Conservation (phyloP, 1,140 invertebrate genomes). For the Diprion similis region DNA sequence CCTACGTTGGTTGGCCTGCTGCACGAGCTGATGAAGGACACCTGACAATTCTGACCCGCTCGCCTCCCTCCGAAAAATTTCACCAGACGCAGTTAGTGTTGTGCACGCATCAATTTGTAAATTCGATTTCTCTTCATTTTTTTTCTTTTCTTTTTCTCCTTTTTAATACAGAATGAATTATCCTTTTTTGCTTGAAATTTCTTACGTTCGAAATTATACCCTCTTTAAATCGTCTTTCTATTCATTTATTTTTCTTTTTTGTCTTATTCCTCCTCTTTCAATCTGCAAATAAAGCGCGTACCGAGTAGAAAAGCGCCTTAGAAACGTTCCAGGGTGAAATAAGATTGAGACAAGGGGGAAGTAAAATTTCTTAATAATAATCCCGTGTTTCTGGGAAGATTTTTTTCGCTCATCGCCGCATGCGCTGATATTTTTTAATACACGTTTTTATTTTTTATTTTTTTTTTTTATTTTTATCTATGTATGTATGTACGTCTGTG, state of each 20-base stretch:
- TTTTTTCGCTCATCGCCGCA: background rate
- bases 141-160: background rate
- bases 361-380: too few relatives aligned
- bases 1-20: background rate
- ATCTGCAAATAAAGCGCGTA: too few relatives aligned
- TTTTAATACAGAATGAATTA: background rate
- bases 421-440: background rate
- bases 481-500: too few relatives aligned
- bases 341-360: background rate
- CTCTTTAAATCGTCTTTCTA: too few relatives aligned
- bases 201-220: background rate
- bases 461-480: background rate
- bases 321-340: background rate
- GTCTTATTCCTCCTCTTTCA: too few relatives aligned
- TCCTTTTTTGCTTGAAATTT: background rate
- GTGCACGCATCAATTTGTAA: too few relatives aligned
- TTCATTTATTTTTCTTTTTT: too few relatives aligned
- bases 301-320: too few relatives aligned
- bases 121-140: background rate
- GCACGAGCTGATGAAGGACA: background rate
- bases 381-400: too few relatives aligned
- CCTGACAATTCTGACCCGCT: background rate
- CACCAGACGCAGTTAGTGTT: too few relatives aligned
- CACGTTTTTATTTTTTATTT: background rate
- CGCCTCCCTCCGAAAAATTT: too few relatives aligned